Evolutionary conservation across 2,888 invertebrate genomes (phyloP).

Genomic region (Agrotis exclamationis): DNA sequence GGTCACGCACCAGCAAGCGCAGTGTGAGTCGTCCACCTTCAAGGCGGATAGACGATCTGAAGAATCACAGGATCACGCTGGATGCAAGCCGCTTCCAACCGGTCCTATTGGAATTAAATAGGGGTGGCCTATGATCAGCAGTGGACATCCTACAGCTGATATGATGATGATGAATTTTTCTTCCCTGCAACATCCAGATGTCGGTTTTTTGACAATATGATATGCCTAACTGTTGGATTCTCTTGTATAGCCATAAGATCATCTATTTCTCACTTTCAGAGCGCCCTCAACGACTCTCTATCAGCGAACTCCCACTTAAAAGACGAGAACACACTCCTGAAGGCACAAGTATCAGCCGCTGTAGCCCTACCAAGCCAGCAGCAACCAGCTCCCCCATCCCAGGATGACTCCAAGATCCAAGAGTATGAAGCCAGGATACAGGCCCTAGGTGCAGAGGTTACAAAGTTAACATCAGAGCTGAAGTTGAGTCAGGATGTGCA

Average conservation of each 20-base stretch:
- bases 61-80: not conserved
- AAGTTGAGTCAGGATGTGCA: conserved; percentile 68
- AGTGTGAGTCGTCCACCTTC: too few species aligned
- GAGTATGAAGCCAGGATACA: conserved; percentile 65
- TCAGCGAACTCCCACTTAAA: conserved; percentile 94
- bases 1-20: too few species aligned
- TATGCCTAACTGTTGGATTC: not conserved
- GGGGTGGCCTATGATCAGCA: too few species aligned
- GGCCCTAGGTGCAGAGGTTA: conserved; percentile 70
- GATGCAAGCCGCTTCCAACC: too few species aligned
- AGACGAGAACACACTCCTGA: conserved; percentile 97
- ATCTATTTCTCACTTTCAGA: conserved; percentile 68
- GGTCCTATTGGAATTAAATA: too few species aligned
- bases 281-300: conserved; percentile 92
- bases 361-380: conserved; percentile 50
- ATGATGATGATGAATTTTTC: too few species aligned
- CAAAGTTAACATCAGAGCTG: conserved; percentile 68
- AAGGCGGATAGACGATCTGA: too few species aligned
- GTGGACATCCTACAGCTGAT: too few species aligned
- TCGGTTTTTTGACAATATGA: not conserved
- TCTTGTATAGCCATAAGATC: not conserved
- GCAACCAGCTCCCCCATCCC: not conserved
- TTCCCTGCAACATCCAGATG: not conserved
- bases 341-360: conserved; percentile 93
- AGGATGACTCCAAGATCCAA: conserved; percentile 53